These are phyloP conservation scores for Maniola jurtina DNA, from an alignment of 1,140 invertebrate genomes.

Conservation along the genomic window DNA sequence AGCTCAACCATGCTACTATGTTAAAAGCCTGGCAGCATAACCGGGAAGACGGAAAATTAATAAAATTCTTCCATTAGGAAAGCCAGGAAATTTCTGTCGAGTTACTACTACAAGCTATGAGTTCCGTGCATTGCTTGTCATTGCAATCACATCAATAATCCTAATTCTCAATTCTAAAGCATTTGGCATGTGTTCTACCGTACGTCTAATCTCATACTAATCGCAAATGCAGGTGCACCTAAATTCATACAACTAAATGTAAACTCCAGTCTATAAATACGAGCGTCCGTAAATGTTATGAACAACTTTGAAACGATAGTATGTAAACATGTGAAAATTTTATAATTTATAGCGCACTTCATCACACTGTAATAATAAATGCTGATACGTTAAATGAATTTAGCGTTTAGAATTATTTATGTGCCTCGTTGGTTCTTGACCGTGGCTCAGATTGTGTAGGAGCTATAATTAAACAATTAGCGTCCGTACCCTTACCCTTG, in stretches of 20 bases:
- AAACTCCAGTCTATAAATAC: conserved; percentile 19
- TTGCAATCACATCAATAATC: conserved; percentile 4
- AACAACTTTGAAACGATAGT: conserved; percentile 20
- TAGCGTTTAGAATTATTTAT: conserved; percentile 15
- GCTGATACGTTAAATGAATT: conserved; percentile 9
- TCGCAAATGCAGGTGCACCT: conserved; percentile 24
- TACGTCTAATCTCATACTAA: conserved; percentile 15
- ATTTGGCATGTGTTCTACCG: conserved; percentile 23
- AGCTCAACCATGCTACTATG: too few relatives aligned
- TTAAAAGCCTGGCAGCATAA: too few relatives aligned
- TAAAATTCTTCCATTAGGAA: too few relatives aligned
- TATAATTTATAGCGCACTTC: conserved; percentile 19
- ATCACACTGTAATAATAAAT: conserved; percentile 22
- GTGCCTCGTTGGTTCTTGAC: not conserved
- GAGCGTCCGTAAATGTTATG: conserved; percentile 14
- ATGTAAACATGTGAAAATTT: conserved; percentile 20
- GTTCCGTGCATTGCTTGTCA: not conserved
- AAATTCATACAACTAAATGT: conserved; percentile 24
- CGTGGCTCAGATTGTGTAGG: not conserved
- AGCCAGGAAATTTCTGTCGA: not conserved
- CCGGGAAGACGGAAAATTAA: too few relatives aligned
- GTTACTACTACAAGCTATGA: not conserved
- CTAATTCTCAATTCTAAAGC: conserved; percentile 11
- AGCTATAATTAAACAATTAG: not conserved
- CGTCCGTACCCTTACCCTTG: too few relatives aligned